phyloP scores from a whole-genome alignment of 2,797 vertebrate genomes.

The Carduelis carduelis region DNA sequence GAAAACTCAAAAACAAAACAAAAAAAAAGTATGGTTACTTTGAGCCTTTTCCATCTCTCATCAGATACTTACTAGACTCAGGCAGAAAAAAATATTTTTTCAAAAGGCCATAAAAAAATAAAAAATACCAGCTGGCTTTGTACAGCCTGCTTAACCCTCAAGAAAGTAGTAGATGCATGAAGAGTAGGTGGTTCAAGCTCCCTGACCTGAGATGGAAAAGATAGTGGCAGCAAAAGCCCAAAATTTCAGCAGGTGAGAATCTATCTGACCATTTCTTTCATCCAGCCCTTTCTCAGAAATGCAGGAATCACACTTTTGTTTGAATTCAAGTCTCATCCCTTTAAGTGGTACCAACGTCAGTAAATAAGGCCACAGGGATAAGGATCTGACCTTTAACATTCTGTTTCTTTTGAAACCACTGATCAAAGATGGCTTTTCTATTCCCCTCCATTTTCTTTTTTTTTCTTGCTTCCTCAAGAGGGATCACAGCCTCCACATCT shows the following conservation, averaged over 20 bases:
- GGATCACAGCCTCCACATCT: not conserved
- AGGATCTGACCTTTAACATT: not conserved
- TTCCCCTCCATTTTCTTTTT: not conserved
- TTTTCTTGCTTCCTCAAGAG: not conserved
- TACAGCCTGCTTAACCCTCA: not conserved
- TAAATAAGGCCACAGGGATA: not conserved
- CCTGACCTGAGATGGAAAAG: not conserved
- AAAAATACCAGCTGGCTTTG: not conserved
- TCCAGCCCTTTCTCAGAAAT: not conserved
- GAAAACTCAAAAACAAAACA: not conserved
- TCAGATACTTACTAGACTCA: not conserved
- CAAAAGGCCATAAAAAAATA: not conserved
- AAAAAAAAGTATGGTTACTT: rapidly evolving
- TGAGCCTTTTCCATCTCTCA: not conserved
- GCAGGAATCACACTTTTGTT: not conserved
- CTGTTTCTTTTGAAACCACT: not conserved
- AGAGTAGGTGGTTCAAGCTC: not conserved
- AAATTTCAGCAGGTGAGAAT: not conserved
- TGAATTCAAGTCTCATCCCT: not conserved
- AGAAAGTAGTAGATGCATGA: not conserved
- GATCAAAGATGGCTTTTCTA: not conserved
- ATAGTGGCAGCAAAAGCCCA: not conserved
- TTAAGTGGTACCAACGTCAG: not conserved
- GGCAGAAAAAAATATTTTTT: not conserved
- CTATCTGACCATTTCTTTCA: not conserved